These are phyloP conservation scores for Desmophyllum pertusum DNA, from an alignment of 92 coral and sea anemone genomes.

Conservation along the genomic window DNA sequence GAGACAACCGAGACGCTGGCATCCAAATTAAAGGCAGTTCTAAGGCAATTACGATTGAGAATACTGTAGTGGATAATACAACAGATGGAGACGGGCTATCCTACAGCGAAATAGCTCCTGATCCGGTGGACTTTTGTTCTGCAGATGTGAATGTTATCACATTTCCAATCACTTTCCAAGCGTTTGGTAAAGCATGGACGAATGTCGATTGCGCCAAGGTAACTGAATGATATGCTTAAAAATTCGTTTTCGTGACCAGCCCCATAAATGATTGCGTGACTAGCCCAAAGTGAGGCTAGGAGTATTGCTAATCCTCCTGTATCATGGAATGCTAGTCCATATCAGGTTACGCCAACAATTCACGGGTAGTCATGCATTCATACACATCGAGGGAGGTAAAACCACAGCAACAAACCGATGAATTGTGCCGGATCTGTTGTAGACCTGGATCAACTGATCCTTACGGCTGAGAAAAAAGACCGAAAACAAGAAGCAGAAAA, in stretches of 20 bases:
- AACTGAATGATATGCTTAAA: too few relatives aligned
- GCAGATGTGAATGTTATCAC: background rate
- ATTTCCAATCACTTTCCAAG: slow-evolving; percentile 46
- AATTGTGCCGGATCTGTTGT: too few relatives aligned
- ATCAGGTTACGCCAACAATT: too few relatives aligned
- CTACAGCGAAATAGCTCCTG: background rate
- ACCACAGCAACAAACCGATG: too few relatives aligned
- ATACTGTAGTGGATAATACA: slow-evolving; percentile 49
- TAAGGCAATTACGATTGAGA: slow-evolving; percentile 22
- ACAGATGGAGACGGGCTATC: slow-evolving; percentile 52
- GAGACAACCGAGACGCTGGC: slow-evolving; percentile 45
- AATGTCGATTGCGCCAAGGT: slow-evolving; percentile 49
- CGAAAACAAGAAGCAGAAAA: too few relatives aligned
- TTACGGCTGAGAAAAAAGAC: too few relatives aligned
- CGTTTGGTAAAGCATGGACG: slow-evolving; percentile 15
- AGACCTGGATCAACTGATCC: too few relatives aligned
- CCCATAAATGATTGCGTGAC: background rate
- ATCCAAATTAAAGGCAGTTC: slow-evolving; percentile 43
- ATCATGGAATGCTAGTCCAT: too few relatives aligned
- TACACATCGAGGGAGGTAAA: too few relatives aligned
- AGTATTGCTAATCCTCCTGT: too few relatives aligned
- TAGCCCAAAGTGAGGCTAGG: too few relatives aligned
- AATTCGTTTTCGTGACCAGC: background rate
- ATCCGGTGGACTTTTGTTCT: slow-evolving; percentile 36
- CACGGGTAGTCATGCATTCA: too few relatives aligned